Conservation (phyloP, 2,113 vertebrate genomes). For the Porphyrio hochstetteri region DNA sequence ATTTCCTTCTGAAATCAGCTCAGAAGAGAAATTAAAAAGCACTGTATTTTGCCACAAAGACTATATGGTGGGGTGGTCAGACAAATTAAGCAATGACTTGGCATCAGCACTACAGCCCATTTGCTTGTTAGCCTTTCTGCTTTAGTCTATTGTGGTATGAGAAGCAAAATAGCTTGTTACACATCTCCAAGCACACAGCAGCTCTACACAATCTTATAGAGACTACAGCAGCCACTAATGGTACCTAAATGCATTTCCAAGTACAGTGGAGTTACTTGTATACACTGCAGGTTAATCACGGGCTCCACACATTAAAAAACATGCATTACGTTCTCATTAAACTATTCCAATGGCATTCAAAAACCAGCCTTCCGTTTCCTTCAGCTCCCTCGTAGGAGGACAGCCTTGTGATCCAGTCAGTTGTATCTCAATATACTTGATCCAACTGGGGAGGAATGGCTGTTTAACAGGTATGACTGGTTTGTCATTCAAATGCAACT, state of each 20-base stretch:
- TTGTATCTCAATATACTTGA: rapidly evolving
- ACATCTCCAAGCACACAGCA: not conserved
- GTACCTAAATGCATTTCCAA: not conserved
- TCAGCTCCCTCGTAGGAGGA: not conserved
- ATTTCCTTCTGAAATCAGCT: not conserved
- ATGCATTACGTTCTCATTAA: not conserved
- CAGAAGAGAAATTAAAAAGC: not conserved
- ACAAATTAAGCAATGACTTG: not conserved
- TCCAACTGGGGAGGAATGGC: not conserved
- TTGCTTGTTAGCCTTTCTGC: not conserved
- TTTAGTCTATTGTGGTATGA: not conserved
- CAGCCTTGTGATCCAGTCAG: not conserved
- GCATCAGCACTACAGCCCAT: not conserved
- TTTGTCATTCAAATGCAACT: not conserved
- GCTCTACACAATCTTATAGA: not conserved
- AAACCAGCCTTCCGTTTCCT: not conserved
- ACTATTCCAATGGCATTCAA: not conserved
- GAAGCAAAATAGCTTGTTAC: not conserved
- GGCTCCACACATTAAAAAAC: not conserved
- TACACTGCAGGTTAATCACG: not conserved
- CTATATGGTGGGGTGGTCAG: not conserved
- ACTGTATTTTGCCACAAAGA: not conserved
- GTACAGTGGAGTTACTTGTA: not conserved
- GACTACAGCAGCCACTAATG: not conserved
- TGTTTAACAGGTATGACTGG: not conserved